Percentiles rank a stretch among this genome's conserved stretches.
Evolutionary conservation across 2,888 invertebrate species (phyloP).

Genomic region (Eurytoma adleriae): DNA sequence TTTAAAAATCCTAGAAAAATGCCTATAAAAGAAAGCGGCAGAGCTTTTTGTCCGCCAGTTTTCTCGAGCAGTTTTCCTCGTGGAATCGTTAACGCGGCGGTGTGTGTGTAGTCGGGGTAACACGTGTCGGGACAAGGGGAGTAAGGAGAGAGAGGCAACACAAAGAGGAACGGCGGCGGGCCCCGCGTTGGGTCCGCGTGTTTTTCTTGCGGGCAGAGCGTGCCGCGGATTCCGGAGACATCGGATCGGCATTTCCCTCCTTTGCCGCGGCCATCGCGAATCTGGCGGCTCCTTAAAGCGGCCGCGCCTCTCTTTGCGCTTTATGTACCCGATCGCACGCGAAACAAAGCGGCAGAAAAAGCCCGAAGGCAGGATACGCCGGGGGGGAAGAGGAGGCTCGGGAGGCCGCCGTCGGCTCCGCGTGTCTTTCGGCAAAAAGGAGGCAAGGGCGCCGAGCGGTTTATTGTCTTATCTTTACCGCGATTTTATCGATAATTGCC

Average conservation of each 20-base stretch:
- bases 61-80: neutral
- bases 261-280: slow-evolving; percentile 41
- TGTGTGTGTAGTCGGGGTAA: slow-evolving; percentile 22
- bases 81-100: slow-evolving; percentile 21
- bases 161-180: slow-evolving; percentile 35
- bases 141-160: slow-evolving; percentile 10
- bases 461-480: too few relatives aligned
- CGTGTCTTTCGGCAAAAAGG: neutral
- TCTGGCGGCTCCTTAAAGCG: slow-evolving; percentile 52
- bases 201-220: slow-evolving; percentile 44
- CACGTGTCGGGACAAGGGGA: slow-evolving; percentile 42
- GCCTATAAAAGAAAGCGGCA: too few relatives aligned
- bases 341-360: slow-evolving; percentile 20
- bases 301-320: slow-evolving; percentile 47
- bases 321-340: slow-evolving; percentile 39
- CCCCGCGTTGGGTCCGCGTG: neutral
- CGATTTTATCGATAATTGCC: too few relatives aligned
- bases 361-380: slow-evolving; percentile 21
- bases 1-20: neutral
- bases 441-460: neutral
- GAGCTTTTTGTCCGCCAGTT: too few relatives aligned
- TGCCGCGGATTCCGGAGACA: slow-evolving; percentile 56
- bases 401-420: neutral
- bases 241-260: slow-evolving; percentile 53
- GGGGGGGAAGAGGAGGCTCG: slow-evolving; percentile 5